These are phyloP conservation scores for Aptenodytes patagonicus DNA, from an alignment of 2,113 vertebrate genomes.

Conservation along the genomic window DNA sequence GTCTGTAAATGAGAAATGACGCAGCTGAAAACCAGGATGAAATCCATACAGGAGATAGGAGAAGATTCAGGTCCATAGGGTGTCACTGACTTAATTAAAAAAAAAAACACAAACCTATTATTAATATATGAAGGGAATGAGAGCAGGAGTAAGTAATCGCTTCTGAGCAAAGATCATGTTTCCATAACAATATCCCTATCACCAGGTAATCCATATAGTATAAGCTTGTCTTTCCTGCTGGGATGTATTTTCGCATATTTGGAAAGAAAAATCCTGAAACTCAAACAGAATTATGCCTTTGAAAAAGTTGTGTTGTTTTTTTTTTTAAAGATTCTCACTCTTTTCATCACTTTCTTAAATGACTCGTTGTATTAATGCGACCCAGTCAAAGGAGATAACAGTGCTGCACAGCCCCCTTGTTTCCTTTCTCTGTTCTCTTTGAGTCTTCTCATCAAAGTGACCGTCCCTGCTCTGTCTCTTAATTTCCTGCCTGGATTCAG, in stretches of 20 bases:
- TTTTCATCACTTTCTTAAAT: conserved; percentile 28
- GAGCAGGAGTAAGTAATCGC: background rate
- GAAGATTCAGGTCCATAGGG: background rate
- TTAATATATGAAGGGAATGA: background rate
- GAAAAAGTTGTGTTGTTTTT: background rate
- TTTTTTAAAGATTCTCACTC: background rate
- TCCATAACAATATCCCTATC: conserved; percentile 53
- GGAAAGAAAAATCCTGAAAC: conserved; percentile 3
- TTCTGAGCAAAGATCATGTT: conserved; percentile 32
- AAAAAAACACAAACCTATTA: background rate
- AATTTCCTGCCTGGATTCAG: conserved; percentile 43
- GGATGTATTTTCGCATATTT: conserved; percentile 22
- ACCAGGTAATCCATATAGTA: conserved; percentile 7
- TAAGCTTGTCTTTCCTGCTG: conserved; percentile 31
- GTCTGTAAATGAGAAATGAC: background rate
- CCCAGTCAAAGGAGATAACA: background rate
- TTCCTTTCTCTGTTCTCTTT: conserved; percentile 3
- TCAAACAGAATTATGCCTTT: background rate
- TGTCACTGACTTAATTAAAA: background rate
- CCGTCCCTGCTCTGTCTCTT: background rate
- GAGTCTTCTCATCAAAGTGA: conserved; percentile 31
- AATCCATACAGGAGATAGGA: background rate
- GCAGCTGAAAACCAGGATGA: background rate
- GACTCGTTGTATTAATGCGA: background rate
- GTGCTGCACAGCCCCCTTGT: background rate